Evolutionary conservation across 2,797 vertebrate species (phyloP).

Genomic region (Falco concolor): DNA sequence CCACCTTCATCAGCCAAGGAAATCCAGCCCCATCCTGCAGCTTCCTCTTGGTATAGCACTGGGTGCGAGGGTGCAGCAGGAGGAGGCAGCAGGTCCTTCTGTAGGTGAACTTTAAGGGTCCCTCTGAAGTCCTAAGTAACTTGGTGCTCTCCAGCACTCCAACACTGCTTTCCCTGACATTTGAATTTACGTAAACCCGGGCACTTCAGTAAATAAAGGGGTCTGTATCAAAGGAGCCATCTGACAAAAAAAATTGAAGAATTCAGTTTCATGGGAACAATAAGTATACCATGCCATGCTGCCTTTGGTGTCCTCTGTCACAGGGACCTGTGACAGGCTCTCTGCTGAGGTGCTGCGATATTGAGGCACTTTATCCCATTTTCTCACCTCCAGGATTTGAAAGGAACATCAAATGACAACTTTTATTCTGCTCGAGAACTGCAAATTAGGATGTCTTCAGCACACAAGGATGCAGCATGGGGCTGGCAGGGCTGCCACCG

Average conservation of each 20-base stretch:
- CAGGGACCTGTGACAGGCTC: background rate
- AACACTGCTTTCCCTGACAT: background rate
- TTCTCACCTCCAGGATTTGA: background rate
- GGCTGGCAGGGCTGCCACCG: background rate
- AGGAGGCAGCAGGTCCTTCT: background rate
- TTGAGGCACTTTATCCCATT: background rate
- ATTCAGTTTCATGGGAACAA: background rate
- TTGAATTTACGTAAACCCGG: background rate
- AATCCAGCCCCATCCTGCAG: background rate
- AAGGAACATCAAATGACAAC: background rate
- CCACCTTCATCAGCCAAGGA: background rate
- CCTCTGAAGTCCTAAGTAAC: background rate
- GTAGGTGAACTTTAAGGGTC: background rate
- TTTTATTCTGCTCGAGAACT: background rate
- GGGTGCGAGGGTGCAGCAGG: background rate
- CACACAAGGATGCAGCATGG: fast-evolving
- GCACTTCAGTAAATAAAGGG: background rate
- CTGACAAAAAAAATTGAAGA: background rate
- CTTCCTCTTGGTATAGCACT: background rate
- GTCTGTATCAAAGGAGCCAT: background rate
- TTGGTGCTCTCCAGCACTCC: background rate
- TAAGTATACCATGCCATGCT: background rate
- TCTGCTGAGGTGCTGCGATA: background rate
- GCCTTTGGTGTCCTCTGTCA: background rate
- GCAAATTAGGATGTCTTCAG: background rate